Percentiles rank a stretch among this genome's conserved stretches.
These are phyloP conservation scores for Meloe dianella DNA, from an alignment of 2,888 invertebrate genomes.

Conservation along the genomic window DNA sequence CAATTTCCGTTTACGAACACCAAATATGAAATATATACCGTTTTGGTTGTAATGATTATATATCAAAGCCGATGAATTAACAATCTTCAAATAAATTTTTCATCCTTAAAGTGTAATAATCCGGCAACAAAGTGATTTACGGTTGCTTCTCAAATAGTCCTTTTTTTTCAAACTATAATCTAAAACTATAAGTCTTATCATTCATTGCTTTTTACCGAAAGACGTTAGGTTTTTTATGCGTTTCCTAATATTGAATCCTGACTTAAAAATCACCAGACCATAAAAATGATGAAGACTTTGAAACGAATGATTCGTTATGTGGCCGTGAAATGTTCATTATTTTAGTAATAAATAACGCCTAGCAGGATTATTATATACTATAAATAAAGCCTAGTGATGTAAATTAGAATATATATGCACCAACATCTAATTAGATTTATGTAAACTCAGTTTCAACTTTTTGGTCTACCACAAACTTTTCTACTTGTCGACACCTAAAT, in stretches of 20 bases:
- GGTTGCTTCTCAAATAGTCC: not conserved
- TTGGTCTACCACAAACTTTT: not conserved
- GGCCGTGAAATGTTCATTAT: not conserved
- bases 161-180: not conserved
- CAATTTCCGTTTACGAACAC: not conserved
- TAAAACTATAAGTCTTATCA: not conserved
- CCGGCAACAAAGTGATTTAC: not conserved
- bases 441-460: not conserved
- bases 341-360: not conserved
- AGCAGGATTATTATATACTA: not conserved
- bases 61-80: not conserved
- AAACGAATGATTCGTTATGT: not conserved
- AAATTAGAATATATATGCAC: constrained; percentile 6
- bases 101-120: not conserved
- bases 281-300: not conserved
- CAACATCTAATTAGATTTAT: not conserved
- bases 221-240: not conserved
- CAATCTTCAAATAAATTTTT: not conserved
- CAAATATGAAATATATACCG: not conserved
- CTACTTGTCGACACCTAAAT: not conserved
- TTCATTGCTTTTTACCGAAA: not conserved
- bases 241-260: not conserved
- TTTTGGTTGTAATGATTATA: not conserved
- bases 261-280: not conserved
- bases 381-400: not conserved